Base-by-base conservation (phyloP, 2,888 invertebrate genomes). In the Dione vanillae region DNA sequence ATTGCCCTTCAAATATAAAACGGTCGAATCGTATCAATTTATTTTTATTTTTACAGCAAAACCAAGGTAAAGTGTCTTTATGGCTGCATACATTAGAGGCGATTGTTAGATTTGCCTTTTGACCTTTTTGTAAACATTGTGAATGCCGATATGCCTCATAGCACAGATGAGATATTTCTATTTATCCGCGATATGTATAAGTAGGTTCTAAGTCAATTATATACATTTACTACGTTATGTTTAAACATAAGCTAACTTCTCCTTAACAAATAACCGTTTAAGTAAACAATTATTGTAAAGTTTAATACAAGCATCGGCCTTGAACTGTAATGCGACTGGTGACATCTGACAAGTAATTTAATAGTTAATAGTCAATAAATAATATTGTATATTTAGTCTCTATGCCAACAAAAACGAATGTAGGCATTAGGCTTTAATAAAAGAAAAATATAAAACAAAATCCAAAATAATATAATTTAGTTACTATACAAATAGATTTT, bases 61-160 rank as follows among this genome's bases (percentile, higher is more conserved):
- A 52, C 35, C 62, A 54, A 68, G 52, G 62, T 68, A 54, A 68
- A 37, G n/a, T 27, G 12, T 68, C 58, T 67, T 68, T 68, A 52
- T 43, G 52, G 51, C 37, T 37, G 52, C 19, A 37, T 62, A 54
- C 54, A 68, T 52, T 68, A 61, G 43, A 68, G 2, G 52, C 40
- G 52, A 68, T 68, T 68, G 68, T 68, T 62, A 54, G 52, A 62
- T 41, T 62, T 45, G 49, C 45, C 68, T 62, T 16, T 68, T 52
- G 68, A 68, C 68, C 62, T 68, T 62, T 68, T 41, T 62, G 35
- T 62, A 47, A 47, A 54, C n/a, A 27, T 14, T 35, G 35, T 47
- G 62, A 62, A 47, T 61, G 61, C 61, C 27, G 40, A 16, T 19
- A 40, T 6, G 6, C 8, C 16, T 16, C 16, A 9, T 58, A 12